Conservation (phyloP, 2,797 vertebrate species). For the Garrulus glandarius region DNA sequence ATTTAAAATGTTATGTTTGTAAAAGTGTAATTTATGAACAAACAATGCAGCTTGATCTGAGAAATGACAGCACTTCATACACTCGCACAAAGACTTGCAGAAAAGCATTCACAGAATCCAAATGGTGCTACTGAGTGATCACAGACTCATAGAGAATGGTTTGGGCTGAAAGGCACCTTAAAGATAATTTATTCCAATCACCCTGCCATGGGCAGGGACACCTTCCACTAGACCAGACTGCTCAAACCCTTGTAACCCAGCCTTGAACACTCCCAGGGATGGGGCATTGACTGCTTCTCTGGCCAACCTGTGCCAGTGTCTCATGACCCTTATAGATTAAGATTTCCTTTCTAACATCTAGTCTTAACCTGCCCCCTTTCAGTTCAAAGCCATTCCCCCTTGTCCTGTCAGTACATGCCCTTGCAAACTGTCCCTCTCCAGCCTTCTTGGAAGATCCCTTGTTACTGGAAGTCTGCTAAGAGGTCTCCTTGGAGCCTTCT, state of each 20-base stretch:
- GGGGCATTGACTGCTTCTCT: fast-evolving
- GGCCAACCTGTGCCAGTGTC: background rate
- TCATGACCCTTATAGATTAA: background rate
- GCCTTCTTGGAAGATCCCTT: background rate
- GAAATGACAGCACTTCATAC: background rate
- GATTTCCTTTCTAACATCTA: background rate
- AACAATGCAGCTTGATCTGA: background rate
- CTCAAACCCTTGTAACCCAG: background rate
- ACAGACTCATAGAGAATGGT: background rate
- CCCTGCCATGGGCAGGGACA: background rate
- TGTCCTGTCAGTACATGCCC: background rate
- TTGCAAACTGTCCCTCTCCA: background rate
- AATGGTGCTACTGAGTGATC: background rate
- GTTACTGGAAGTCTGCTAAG: background rate
- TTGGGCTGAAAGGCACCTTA: background rate
- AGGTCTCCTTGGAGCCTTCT: background rate
- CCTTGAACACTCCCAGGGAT: background rate
- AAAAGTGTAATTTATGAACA: background rate
- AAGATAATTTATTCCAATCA: background rate
- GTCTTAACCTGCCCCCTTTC: background rate
- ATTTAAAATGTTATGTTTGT: background rate
- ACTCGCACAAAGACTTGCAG: fast-evolving
- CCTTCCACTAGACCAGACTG: background rate
- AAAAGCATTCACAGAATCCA: background rate
- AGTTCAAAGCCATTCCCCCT: background rate